Evolutionary conservation across 2,113 vertebrate species (phyloP).

Genomic region (Pseudopodoces humilis): DNA sequence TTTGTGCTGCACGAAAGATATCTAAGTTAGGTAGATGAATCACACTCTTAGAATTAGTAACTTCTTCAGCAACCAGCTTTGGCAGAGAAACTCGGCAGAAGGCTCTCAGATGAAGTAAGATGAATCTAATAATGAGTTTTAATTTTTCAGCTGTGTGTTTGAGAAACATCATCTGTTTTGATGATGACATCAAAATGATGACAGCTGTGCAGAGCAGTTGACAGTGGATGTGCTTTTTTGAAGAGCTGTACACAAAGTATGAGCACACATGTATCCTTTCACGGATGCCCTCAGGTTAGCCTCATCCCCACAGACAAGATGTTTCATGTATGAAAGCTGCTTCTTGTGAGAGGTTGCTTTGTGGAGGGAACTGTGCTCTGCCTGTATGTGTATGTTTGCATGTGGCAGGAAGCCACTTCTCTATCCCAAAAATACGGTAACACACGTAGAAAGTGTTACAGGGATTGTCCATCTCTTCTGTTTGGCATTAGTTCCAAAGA

Average conservation of each 20-base stretch:
- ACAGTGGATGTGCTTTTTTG: background rate
- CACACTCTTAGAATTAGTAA: background rate
- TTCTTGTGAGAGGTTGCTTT: background rate
- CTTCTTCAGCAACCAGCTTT: background rate
- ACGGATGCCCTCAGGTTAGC: background rate
- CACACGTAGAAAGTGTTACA: background rate
- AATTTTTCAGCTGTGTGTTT: background rate
- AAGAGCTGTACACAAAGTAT: background rate
- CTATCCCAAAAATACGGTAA: fast-evolving
- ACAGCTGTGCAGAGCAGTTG: background rate
- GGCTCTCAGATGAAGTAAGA: background rate
- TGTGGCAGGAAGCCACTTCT: background rate
- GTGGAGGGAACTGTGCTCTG: background rate
- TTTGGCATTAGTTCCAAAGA: background rate
- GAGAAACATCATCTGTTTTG: background rate
- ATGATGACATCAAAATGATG: background rate
- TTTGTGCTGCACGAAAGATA: background rate
- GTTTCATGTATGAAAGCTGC: background rate
- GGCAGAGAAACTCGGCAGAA: background rate
- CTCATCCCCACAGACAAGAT: background rate
- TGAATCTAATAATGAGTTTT: background rate
- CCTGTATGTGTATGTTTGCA: background rate
- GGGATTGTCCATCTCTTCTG: background rate
- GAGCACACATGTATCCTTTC: background rate
- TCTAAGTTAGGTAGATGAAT: background rate